These are phyloP conservation scores for Drosophila seguyi DNA, from an alignment of 1,140 invertebrate species.

Conservation along the genomic window DNA sequence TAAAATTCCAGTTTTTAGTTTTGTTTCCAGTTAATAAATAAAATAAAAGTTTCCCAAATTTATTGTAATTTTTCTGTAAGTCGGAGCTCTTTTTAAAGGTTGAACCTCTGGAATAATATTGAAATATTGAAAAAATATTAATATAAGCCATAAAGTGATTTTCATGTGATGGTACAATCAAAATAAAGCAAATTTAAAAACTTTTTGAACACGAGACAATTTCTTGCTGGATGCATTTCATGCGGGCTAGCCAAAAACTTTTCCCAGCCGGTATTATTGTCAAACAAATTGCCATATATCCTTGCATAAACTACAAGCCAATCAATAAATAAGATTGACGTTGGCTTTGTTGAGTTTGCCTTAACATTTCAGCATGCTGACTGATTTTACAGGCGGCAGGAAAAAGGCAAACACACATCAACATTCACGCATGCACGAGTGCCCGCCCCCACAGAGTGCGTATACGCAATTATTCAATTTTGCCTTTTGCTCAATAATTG, in stretches of 20 bases:
- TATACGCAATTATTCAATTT: conserved; percentile 70
- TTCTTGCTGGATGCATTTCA: neutral
- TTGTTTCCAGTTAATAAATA: neutral
- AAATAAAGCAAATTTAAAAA: neutral
- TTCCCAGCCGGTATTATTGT: neutral
- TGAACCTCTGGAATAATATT: neutral
- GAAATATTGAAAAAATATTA: neutral
- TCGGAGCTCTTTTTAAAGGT: neutral
- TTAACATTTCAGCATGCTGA: conserved; percentile 11
- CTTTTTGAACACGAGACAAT: neutral
- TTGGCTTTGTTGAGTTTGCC: conserved; percentile 36
- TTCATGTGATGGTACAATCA: neutral
- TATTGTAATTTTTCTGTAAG: neutral
- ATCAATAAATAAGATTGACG: conserved; percentile 43
- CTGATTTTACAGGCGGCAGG: conserved; percentile 21
- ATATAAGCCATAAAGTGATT: neutral
- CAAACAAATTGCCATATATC: conserved; percentile 20
- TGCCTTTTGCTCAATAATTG: conserved; percentile 65
- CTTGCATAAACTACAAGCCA: conserved; percentile 34
- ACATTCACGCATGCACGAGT: conserved; percentile 11
- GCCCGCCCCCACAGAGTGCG: conserved; percentile 33
- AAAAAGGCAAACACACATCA: conserved; percentile 3
- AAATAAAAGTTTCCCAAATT: neutral
- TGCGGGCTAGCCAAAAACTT: neutral
- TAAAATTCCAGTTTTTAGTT: no score